Percentiles rank a stretch among this genome's conserved stretches.
phyloP scores from a whole-genome alignment of 2,888 invertebrate genomes.

The Lepeophtheirus nordmannii region DNA sequence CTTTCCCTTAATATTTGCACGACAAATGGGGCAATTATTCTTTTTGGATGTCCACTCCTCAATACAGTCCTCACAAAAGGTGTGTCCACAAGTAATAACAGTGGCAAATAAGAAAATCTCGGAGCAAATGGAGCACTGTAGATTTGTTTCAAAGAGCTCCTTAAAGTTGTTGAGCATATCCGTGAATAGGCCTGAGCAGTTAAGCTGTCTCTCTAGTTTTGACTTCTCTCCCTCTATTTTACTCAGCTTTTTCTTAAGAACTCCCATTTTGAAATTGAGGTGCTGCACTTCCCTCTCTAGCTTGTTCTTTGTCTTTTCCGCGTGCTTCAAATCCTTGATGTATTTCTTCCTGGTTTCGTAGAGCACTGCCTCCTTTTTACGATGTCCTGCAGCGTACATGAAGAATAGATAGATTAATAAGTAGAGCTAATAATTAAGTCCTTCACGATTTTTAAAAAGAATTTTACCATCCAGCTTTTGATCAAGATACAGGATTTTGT shows the following conservation, averaged over 20 bases:
- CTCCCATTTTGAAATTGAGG: background rate
- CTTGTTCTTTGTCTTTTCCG: background rate
- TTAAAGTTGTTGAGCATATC: slow-evolving; percentile 37
- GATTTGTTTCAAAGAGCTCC: slow-evolving; percentile 49
- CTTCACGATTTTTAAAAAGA: too few relatives aligned
- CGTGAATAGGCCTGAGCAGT: slow-evolving; percentile 22
- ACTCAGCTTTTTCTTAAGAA: background rate
- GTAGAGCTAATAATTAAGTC: background rate
- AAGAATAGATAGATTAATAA: background rate
- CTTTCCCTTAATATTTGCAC: slow-evolving; percentile 39
- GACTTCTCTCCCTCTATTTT: background rate
- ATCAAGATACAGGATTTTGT: background rate
- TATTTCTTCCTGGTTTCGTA: background rate
- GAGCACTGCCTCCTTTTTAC: background rate
- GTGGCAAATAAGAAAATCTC: slow-evolving; percentile 52
- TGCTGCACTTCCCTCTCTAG: background rate
- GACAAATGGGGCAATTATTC: slow-evolving; percentile 51
- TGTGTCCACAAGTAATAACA: slow-evolving; percentile 54
- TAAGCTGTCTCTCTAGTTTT: background rate
- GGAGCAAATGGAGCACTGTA: slow-evolving; percentile 57
- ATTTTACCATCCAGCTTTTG: background rate
- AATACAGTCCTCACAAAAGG: slow-evolving; percentile 56
- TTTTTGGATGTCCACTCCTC: slow-evolving; percentile 51
- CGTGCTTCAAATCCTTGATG: background rate
- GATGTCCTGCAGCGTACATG: background rate